Base-by-base conservation (phyloP, 2,797 vertebrate species). In the Alfaro cultratus region DNA sequence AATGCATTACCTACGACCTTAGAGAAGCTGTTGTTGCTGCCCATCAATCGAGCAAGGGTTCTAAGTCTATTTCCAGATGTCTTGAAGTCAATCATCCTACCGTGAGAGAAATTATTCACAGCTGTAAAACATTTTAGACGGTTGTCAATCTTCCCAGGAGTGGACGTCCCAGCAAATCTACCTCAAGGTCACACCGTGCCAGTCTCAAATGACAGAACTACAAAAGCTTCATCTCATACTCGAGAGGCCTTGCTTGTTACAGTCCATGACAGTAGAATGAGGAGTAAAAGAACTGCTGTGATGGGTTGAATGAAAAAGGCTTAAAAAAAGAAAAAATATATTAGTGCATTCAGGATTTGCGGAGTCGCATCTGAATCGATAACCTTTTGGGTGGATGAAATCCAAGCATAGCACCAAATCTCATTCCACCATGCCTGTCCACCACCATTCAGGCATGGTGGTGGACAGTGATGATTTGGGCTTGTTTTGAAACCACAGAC, bases 41-140 rank as follows among this genome's bases (percentile, higher is more conserved):
- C 41, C 39, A 70, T 70, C 23, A 43, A 70, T 70, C 26, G 12
- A 43, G 39, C 39, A 70, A 45, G 67, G 41, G 39, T 70, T n/a
- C 36, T n/a, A 45, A 72, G n/a, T 72, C 13, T n/a, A 16, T 71
- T 46, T 71, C n/a, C 68, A 72, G 29, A 29, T 46, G 68, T 72
- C 68, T 46, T 46, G 5, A 72, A 72, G 26, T 46, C 43, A 13
- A 45, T 45, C 16, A 45, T 45, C 29, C 39, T 70, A 43, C 67
- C 6, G 23, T n/a, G 67, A 70, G 68, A 46, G 15, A 46, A 43
- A 72, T 72, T 72, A 31, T 72, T 46, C 68, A 72, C 26, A 72
- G 41, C 68, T 46, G 68, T 29, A 26, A 71, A 71, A 71, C 41
- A 49, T 73, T 73, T 51, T 49, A 51, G 72, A 51, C 21, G 0